Conservation (phyloP, 2,113 vertebrate species). For the Melozone crissalis region DNA sequence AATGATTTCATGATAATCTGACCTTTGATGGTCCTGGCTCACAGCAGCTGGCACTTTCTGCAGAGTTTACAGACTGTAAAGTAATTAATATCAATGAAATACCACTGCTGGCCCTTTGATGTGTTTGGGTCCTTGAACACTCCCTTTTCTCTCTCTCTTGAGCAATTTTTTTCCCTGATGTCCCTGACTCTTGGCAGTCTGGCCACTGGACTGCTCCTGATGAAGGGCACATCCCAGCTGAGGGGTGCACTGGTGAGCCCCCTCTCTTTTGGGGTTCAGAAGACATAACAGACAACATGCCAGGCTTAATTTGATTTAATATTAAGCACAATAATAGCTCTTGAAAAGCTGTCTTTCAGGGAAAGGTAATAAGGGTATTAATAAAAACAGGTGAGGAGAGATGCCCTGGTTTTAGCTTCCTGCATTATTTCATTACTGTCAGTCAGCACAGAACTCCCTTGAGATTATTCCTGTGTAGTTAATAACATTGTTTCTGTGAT, state of each 20-base stretch:
- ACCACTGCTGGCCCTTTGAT: not conserved
- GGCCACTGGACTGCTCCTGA: not conserved
- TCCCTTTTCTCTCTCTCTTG: not conserved
- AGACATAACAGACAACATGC: not conserved
- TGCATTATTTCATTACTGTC: constrained; percentile 36
- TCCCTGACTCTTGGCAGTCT: not conserved
- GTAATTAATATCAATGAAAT: constrained; percentile 18
- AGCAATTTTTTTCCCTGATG: not conserved
- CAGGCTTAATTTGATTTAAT: not conserved
- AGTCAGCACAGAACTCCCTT: constrained; percentile 5
- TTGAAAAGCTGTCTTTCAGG: constrained; percentile 34
- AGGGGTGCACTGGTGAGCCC: not conserved
- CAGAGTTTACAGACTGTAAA: not conserved
- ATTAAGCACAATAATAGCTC: not conserved
- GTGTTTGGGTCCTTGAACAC: not conserved
- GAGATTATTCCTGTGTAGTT: constrained; percentile 21
- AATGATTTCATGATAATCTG: constrained; percentile 46
- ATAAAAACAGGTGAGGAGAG: constrained; percentile 35
- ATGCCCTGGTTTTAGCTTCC: not conserved
- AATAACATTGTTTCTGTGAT: constrained; percentile 54
- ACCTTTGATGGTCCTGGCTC: constrained; percentile 36
- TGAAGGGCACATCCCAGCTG: not conserved
- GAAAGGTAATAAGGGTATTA: constrained; percentile 17
- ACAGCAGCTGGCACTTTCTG: not conserved
- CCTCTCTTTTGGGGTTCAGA: not conserved